These are phyloP conservation scores for Graptemys geographica DNA, from an alignment of 2,797 vertebrate genomes.

Conservation along the genomic window DNA sequence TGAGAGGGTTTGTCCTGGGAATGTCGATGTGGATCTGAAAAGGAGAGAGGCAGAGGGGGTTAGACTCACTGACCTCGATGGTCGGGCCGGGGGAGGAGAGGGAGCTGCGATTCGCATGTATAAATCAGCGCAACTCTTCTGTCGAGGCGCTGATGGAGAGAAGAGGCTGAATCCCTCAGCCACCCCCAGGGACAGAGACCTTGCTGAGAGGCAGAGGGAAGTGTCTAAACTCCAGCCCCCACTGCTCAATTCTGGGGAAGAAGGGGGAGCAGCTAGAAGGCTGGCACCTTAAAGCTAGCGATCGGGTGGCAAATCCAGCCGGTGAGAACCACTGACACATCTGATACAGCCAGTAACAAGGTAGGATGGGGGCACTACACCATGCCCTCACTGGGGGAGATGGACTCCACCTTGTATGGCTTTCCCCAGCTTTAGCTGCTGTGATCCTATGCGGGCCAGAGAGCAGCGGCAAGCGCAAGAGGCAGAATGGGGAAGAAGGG, in stretches of 20 bases:
- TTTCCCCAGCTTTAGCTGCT: background rate
- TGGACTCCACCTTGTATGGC: too few species aligned
- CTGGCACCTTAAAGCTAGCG: background rate
- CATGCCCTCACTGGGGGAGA: background rate
- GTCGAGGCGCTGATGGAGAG: background rate
- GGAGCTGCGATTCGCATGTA: background rate
- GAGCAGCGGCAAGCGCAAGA: background rate
- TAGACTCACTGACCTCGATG: background rate
- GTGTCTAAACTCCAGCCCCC: background rate
- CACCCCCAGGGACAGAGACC: fast-evolving
- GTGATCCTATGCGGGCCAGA: fast-evolving
- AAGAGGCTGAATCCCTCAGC: background rate
- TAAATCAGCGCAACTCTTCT: background rate
- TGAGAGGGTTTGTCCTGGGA: constrained; percentile 98
- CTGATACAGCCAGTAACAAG: background rate
- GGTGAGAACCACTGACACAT: background rate
- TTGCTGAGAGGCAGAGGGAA: background rate
- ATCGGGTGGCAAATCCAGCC: background rate
- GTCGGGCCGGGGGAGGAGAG: background rate
- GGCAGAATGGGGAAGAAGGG: background rate
- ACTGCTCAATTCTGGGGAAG: background rate
- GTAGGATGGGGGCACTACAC: background rate
- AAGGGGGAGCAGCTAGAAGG: background rate
- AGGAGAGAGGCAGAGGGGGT: constrained; percentile 36
- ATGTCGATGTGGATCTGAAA: constrained; percentile 99